Evolutionary conservation across 2,113 vertebrate genomes (phyloP).

Genomic region (Dinomys branickii): DNA sequence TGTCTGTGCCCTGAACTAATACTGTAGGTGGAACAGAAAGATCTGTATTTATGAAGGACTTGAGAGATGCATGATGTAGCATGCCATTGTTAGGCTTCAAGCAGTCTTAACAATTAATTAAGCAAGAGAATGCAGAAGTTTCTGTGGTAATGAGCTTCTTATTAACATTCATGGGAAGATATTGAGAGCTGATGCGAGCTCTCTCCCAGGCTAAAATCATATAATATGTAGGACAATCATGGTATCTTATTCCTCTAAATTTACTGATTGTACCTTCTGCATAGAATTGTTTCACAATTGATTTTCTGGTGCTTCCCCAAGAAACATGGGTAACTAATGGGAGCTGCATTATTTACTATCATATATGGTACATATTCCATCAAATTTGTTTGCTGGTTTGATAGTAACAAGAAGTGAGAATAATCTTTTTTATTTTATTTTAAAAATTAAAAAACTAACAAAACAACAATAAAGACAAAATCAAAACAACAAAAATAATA

Average conservation of each 20-base stretch:
- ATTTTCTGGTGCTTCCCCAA: neutral
- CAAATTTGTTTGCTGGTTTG: neutral
- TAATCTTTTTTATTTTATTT: neutral
- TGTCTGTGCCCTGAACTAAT: neutral
- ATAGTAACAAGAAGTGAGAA: neutral
- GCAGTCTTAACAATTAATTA: conserved; percentile 31
- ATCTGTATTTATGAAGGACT: neutral
- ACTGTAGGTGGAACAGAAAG: neutral
- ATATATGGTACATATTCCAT: neutral
- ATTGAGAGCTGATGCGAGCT: neutral
- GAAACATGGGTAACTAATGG: neutral
- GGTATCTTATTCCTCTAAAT: neutral
- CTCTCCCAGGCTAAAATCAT: neutral
- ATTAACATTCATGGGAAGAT: neutral
- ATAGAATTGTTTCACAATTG: neutral
- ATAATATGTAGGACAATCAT: neutral
- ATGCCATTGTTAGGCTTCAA: neutral
- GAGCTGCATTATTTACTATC: neutral
- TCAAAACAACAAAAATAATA: no score
- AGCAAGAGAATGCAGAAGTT: neutral
- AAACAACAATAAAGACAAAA: no score
- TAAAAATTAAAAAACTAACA: no score
- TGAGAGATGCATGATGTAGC: neutral
- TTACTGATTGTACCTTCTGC: neutral
- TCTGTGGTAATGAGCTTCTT: neutral